A percentile compares a stretch with the other conserved stretches of the same genome.
These are phyloP conservation scores for Myopa tessellatipennis DNA, from an alignment of 2,888 invertebrate genomes.

Conservation along the genomic window DNA sequence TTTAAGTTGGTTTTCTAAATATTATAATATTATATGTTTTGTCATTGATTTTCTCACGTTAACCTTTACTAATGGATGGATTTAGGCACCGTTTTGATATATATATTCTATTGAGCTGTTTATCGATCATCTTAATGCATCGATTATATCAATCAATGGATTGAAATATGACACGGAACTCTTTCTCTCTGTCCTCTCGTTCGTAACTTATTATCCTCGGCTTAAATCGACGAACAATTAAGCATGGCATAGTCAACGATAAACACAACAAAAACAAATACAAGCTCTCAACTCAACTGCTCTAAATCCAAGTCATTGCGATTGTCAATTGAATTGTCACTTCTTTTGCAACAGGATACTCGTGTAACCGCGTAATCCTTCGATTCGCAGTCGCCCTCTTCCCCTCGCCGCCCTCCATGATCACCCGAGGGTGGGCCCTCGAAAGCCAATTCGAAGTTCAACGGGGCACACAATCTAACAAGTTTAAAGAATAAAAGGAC, in stretches of 20 bases:
- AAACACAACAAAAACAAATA: slow-evolving; percentile 49
- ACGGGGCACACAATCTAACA: neutral
- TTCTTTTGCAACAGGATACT: slow-evolving; percentile 67
- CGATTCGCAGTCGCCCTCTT: neutral
- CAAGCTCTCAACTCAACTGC: slow-evolving; percentile 28
- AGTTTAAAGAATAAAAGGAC: slow-evolving; percentile 9
- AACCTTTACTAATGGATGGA: too few species aligned
- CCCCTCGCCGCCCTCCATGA: neutral
- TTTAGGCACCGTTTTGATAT: too few species aligned
- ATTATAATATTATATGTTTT: too few species aligned
- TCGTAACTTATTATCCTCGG: neutral
- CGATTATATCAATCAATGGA: too few species aligned
- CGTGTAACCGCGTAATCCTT: slow-evolving; percentile 59
- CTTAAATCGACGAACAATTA: slow-evolving; percentile 52
- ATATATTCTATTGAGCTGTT: too few species aligned
- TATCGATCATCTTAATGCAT: too few species aligned
- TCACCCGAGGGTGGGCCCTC: neutral
- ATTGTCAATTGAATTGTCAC: slow-evolving; percentile 55
- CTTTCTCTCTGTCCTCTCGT: neutral
- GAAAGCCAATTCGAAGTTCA: neutral
- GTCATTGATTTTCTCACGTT: too few species aligned
- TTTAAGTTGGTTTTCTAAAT: too few species aligned
- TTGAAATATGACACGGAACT: too few species aligned
- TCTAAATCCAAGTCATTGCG: slow-evolving; percentile 14
- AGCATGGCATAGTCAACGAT: slow-evolving; percentile 53